Evolutionary conservation across 2,797 vertebrate genomes (phyloP).

Genomic region (Pterois miles): DNA sequence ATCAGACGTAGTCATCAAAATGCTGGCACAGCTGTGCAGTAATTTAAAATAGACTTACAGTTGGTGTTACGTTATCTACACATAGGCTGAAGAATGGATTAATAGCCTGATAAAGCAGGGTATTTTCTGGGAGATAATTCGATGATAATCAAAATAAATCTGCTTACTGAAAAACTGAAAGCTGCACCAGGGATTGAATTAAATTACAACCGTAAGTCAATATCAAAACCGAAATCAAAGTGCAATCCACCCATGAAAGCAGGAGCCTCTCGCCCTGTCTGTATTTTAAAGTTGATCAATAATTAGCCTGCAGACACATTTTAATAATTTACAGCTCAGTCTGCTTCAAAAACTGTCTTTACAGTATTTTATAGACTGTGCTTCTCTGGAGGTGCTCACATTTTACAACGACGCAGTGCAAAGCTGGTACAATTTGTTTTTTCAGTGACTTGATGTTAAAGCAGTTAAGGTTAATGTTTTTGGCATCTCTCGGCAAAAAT

Average conservation of each 20-base stretch:
- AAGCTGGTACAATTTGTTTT: slow-evolving; percentile 28
- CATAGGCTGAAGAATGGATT: slow-evolving; percentile 15
- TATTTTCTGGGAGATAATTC: slow-evolving; percentile 9
- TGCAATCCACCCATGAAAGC: slow-evolving; percentile 53
- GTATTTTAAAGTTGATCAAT: slow-evolving; percentile 75
- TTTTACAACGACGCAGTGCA: slow-evolving; percentile 15
- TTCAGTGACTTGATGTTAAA: neutral
- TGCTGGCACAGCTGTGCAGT: slow-evolving; percentile 35
- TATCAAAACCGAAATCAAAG: slow-evolving; percentile 69
- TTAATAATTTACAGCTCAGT: slow-evolving; percentile 78
- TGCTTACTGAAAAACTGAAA: slow-evolving; percentile 30
- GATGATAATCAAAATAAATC: slow-evolving; percentile 30
- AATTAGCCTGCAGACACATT: slow-evolving; percentile 70
- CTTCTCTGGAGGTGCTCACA: neutral
- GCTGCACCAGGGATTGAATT: slow-evolving; percentile 27
- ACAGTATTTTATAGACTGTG: slow-evolving; percentile 12
- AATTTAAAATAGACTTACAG: slow-evolving; percentile 23
- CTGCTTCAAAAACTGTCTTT: slow-evolving; percentile 49
- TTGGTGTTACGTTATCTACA: slow-evolving; percentile 20
- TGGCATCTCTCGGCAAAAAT: too few relatives aligned
- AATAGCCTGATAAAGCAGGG: slow-evolving; percentile 44
- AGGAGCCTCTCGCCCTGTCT: slow-evolving; percentile 38
- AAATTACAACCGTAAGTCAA: slow-evolving; percentile 51
- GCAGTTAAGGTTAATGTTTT: too few relatives aligned
- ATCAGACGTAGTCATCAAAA: slow-evolving; percentile 61